Percentiles rank a stretch among this genome's conserved stretches.
Evolutionary conservation across 2,113 vertebrate species (phyloP).

Genomic region (Paracyprichromis sp.): DNA sequence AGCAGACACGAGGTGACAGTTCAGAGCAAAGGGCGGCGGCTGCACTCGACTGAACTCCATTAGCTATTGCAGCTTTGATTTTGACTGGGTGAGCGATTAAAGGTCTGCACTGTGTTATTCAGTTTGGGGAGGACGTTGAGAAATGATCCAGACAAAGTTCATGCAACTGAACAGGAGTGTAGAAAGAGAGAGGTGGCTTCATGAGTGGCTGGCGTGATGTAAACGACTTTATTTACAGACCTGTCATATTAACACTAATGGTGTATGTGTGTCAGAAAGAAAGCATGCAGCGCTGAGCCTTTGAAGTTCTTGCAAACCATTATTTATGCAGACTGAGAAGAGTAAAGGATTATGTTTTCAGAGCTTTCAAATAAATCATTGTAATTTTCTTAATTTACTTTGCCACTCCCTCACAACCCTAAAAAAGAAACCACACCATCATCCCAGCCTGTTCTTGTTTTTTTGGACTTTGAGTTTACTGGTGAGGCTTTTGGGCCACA

Average conservation of each 20-base stretch:
- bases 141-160: constrained; percentile 33
- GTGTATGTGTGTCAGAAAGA: not conserved
- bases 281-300: not conserved
- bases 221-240: not conserved
- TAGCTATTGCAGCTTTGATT: constrained; percentile 24
- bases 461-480: not conserved
- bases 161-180: not conserved
- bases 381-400: not conserved
- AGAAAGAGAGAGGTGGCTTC: not conserved
- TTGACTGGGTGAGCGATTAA: constrained; percentile 20
- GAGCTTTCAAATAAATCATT: not conserved
- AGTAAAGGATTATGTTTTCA: not conserved
- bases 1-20: not conserved
- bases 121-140: not conserved
- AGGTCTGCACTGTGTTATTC: not conserved
- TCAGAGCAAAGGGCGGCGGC: constrained; percentile 17
- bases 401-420: not conserved
- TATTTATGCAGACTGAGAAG: not conserved
- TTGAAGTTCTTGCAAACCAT: not conserved
- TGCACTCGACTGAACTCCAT: constrained; percentile 7
- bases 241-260: not conserved
- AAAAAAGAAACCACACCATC: not conserved
- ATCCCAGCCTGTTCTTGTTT: not conserved
- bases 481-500: not conserved
- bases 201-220: not conserved